Conservation (phyloP, 2,113 vertebrate species). For the Rutilus rutilus region DNA sequence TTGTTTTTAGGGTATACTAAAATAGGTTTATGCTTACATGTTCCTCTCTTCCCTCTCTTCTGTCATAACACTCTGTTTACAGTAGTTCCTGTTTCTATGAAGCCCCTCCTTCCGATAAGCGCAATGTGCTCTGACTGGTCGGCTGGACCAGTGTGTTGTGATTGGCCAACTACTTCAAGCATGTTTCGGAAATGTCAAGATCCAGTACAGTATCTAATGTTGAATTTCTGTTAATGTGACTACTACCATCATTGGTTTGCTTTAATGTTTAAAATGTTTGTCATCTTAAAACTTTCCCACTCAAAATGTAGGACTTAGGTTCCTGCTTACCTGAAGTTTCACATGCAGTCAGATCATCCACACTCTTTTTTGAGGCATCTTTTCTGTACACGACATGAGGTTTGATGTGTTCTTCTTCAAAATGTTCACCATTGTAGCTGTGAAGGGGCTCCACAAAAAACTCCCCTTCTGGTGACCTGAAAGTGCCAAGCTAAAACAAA, state of each 20-base stretch:
- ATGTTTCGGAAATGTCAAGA: background rate
- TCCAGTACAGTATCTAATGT: background rate
- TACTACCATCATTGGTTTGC: background rate
- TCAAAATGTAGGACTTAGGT: background rate
- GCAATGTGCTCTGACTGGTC: too few species aligned
- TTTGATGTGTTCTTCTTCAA: constrained; percentile 94
- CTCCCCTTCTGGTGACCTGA: constrained; percentile 93
- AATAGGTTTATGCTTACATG: too few species aligned
- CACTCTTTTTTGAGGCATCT: constrained; percentile 68
- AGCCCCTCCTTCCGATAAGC: too few species aligned
- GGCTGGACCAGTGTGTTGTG: too few species aligned
- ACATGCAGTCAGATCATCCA: constrained; percentile 75
- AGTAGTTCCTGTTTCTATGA: too few species aligned
- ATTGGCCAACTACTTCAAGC: too few species aligned
- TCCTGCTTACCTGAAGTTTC: constrained; percentile 86
- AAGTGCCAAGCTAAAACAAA: constrained; percentile 88
- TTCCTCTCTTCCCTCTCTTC: too few species aligned
- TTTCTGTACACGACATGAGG: constrained; percentile 93
- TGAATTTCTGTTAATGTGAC: background rate
- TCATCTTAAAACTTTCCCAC: background rate
- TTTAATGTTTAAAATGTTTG: background rate
- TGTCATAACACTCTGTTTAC: too few species aligned
- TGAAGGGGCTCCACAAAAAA: constrained; percentile 96
- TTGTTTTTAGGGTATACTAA: too few species aligned
- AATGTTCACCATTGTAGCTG: constrained; percentile 81